These are phyloP conservation scores for Macrobrachium nipponense DNA, from an alignment of 1,140 invertebrate species.

Conservation along the genomic window DNA sequence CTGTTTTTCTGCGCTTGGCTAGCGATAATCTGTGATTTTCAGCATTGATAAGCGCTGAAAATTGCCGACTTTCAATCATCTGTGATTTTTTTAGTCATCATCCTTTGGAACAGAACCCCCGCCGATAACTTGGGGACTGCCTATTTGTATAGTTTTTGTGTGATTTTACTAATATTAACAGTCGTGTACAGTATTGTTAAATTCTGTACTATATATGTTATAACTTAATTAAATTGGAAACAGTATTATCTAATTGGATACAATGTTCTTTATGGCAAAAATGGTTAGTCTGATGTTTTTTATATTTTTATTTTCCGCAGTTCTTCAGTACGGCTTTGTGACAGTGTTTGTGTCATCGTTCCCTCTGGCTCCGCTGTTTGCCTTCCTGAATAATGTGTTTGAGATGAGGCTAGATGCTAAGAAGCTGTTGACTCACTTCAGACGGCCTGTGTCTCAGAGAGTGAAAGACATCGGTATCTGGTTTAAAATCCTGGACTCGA, in stretches of 20 bases:
- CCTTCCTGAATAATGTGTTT: constrained; percentile 87
- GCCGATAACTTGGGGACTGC: no score
- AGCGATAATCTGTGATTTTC: no score
- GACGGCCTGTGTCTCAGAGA: constrained; percentile 85
- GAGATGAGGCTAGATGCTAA: constrained; percentile 90
- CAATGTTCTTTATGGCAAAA: neutral
- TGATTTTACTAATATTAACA: no score
- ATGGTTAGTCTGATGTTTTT: neutral
- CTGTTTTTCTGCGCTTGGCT: no score
- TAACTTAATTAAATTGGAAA: no score
- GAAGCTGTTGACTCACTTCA: constrained; percentile 86
- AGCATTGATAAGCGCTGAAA: no score
- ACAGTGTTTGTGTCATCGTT: constrained; percentile 92
- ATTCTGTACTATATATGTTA: no score
- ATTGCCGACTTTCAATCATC: no score
- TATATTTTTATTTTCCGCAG: constrained; percentile 69
- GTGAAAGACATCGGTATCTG: constrained; percentile 91
- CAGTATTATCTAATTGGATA: neutral
- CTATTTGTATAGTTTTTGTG: no score
- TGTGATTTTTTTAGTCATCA: no score
- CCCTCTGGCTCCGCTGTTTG: constrained; percentile 88
- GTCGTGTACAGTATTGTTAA: no score
- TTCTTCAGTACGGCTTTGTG: constrained; percentile 91
- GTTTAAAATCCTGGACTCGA: constrained; percentile 89
- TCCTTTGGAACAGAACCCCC: no score